phyloP scores from a whole-genome alignment of 2,888 invertebrate genomes.

The Dolichomitus sp. region DNA sequence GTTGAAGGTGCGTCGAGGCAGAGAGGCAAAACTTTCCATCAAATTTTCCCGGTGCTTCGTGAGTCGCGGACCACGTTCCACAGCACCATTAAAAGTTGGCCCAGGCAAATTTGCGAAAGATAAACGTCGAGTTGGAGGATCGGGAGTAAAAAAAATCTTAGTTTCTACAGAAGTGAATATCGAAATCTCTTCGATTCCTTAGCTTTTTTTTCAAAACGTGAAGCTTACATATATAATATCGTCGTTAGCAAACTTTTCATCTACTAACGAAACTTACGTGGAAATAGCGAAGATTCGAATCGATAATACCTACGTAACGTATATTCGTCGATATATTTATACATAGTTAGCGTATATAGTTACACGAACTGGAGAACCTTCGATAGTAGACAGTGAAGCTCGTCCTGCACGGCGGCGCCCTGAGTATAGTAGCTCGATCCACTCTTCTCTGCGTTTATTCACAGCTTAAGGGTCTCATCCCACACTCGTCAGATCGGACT shows the following conservation, averaged over 20 bases:
- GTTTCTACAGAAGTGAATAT: slow-evolving; percentile 30
- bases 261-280: slow-evolving; percentile 66
- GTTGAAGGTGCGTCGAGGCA: slow-evolving; percentile 17
- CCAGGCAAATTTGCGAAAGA: slow-evolving; percentile 53
- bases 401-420: slow-evolving; percentile 34
- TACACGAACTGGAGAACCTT: slow-evolving; percentile 25
- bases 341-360: slow-evolving; percentile 7
- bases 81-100: slow-evolving; percentile 62
- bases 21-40: slow-evolving; percentile 52
- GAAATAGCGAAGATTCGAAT: slow-evolving; percentile 61
- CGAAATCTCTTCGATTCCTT: not conserved
- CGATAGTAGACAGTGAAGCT: slow-evolving; percentile 50
- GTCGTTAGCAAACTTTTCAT: slow-evolving; percentile 59
- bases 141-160: not conserved
- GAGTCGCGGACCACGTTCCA: slow-evolving; percentile 48
- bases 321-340: slow-evolving; percentile 30
- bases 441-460: slow-evolving; percentile 67
- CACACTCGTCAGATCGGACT: slow-evolving; percentile 73
- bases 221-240: slow-evolving; percentile 62
- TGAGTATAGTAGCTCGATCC: slow-evolving; percentile 48
- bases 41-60: slow-evolving; percentile 42
- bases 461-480: slow-evolving; percentile 73
- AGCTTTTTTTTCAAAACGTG: slow-evolving; percentile 13
- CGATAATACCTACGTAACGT: slow-evolving; percentile 6
- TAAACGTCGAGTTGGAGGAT: slow-evolving; percentile 24